Evolutionary conservation across 1,140 invertebrate genomes (phyloP).

Genomic region (Pseudomyrmex cubaensis): DNA sequence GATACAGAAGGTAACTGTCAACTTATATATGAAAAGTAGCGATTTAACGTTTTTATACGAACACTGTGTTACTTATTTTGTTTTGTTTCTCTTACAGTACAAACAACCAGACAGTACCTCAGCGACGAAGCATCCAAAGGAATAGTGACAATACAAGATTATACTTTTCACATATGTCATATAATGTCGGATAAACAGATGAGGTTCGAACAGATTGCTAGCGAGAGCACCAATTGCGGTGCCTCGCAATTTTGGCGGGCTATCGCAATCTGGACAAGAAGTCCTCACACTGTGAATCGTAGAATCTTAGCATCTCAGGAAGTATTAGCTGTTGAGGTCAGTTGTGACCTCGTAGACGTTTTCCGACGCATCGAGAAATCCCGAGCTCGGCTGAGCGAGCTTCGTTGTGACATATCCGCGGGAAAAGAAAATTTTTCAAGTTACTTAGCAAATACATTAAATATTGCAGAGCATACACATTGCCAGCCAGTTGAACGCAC

Average conservation of each 20-base stretch:
- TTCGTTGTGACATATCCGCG: conserved; percentile 16
- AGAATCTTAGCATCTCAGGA: conserved; percentile 78
- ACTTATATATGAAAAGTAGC: not conserved
- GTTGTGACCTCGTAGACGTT: conserved; percentile 57
- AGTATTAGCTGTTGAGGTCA: conserved; percentile 68
- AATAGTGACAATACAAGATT: conserved; percentile 7
- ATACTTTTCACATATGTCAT: not conserved
- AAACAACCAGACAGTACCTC: conserved; percentile 34
- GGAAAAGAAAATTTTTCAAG: conserved; percentile 31
- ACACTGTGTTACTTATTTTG: not conserved
- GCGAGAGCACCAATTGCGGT: conserved; percentile 50
- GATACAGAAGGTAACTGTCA: conserved; percentile 88
- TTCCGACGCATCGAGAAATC: conserved; percentile 58
- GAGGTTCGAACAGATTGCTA: conserved; percentile 68
- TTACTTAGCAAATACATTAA: conserved; percentile 31
- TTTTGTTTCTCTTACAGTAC: conserved; percentile 71
- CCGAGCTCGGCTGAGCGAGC: conserved; percentile 39
- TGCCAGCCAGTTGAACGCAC: not conserved
- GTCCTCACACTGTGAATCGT: conserved; percentile 83
- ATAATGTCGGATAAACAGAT: conserved; percentile 63
- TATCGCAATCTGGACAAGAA: conserved; percentile 78
- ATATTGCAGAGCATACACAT: conserved; percentile 34
- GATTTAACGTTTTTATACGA: not conserved
- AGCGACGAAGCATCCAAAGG: not conserved
- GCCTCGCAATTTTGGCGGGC: conserved; percentile 80